A percentile compares a stretch with the other conserved stretches of the same genome.
Conservation (phyloP, 2,888 invertebrate species). For the Coenonympha arcania region DNA sequence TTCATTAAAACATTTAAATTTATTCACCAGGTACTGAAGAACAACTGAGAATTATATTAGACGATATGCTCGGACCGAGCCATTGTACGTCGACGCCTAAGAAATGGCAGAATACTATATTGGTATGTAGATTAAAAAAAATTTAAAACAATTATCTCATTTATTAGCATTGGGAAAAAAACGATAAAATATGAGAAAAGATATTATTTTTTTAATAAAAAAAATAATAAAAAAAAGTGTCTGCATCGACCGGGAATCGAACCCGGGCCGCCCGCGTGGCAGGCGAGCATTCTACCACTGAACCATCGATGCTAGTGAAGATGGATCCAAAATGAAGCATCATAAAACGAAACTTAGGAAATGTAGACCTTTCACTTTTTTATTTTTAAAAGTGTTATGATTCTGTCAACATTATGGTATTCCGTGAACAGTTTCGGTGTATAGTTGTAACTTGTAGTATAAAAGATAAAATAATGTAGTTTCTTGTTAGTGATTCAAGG, state of each 20-base stretch:
- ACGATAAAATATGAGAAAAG: background rate
- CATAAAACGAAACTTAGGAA: no score
- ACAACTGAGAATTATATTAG: conserved; percentile 81
- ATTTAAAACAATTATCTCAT: background rate
- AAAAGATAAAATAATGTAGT: no score
- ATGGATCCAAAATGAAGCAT: background rate
- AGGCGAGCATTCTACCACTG: conserved; percentile 77
- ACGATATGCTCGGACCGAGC: conserved; percentile 85
- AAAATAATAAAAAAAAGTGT: background rate
- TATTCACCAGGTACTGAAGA: conserved; percentile 77
- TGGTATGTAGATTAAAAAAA: conserved; percentile 64
- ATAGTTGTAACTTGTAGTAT: no score
- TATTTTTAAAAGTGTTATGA: no score
- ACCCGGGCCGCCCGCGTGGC: conserved; percentile 75
- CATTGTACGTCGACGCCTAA: conserved; percentile 75
- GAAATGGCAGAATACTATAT: conserved; percentile 74
- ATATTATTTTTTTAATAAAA: no score
- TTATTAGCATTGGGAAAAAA: background rate
- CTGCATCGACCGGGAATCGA: conserved; percentile 71
- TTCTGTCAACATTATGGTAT: no score
- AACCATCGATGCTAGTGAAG: conserved; percentile 68
- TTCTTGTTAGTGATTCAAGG: no score
- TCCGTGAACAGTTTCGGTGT: no score
- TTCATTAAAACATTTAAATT: no score
- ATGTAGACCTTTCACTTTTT: no score